These are phyloP conservation scores for Orientallactaga sibirica DNA, from an alignment of 2,797 vertebrate genomes.

Conservation along the genomic window DNA sequence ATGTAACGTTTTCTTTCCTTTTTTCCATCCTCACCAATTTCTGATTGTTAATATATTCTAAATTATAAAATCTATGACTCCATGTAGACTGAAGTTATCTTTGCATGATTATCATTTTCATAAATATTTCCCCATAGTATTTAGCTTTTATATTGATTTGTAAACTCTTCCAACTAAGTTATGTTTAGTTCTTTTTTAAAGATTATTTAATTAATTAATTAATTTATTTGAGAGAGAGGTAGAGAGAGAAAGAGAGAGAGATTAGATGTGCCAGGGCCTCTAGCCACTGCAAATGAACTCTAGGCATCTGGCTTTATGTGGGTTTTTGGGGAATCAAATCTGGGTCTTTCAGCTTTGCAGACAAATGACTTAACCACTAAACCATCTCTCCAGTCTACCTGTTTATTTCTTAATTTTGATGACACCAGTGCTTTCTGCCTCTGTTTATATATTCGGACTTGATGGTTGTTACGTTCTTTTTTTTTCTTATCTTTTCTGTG, in stretches of 20 bases:
- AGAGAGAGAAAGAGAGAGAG: no score
- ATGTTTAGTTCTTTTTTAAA: not conserved
- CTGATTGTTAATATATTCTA: not conserved
- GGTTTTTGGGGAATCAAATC: not conserved
- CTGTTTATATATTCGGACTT: not conserved
- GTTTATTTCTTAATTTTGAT: not conserved
- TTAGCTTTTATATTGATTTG: conserved; percentile 5
- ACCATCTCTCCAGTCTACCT: not conserved
- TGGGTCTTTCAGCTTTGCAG: not conserved
- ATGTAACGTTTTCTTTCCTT: not conserved
- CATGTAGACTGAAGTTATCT: not conserved
- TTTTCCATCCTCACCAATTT: not conserved
- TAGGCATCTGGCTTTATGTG: no score
- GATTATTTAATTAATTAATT: not conserved
- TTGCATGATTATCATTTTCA: not conserved
- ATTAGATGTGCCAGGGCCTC: no score
- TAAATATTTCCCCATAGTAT: not conserved
- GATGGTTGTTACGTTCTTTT: no score
- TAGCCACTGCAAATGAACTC: no score
- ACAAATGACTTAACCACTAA: not conserved
- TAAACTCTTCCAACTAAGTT: not conserved
- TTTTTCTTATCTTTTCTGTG: no score
- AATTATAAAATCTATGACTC: not conserved
- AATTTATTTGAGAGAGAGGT: no score
- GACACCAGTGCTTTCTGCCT: not conserved